Conservation (phyloP, 2,888 invertebrate species). For the Drosophila pseudotakahashii region DNA sequence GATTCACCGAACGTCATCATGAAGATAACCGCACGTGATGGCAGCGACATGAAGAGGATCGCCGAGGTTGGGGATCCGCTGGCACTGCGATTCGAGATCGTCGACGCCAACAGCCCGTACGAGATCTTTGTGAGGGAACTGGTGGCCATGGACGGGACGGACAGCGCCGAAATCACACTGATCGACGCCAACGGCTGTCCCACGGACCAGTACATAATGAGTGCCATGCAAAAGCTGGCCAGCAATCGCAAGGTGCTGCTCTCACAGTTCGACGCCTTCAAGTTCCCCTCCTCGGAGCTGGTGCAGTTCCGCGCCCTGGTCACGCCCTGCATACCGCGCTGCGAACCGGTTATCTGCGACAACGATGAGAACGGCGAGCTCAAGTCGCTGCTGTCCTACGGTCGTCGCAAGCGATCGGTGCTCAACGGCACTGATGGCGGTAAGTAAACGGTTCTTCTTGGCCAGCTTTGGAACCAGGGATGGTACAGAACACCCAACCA, state of each 20-base stretch:
- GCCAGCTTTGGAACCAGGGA: slow-evolving; percentile 31
- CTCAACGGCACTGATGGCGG: slow-evolving; percentile 84
- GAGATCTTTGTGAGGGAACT: slow-evolving; percentile 97
- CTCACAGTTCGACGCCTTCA: slow-evolving; percentile 97
- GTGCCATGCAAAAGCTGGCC: slow-evolving; percentile 94
- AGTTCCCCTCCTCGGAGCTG: slow-evolving; percentile 96
- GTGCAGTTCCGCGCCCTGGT: slow-evolving; percentile 97
- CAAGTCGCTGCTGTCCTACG: slow-evolving; percentile 92
- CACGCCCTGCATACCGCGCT: slow-evolving; percentile 95
- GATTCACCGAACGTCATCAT: slow-evolving; percentile 97
- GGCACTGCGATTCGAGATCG: slow-evolving; percentile 94
- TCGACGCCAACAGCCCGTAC: slow-evolving; percentile 95
- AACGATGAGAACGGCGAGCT: slow-evolving; percentile 92
- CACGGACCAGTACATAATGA: slow-evolving; percentile 97
- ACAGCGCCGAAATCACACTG: slow-evolving; percentile 95
- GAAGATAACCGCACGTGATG: slow-evolving; percentile 94
- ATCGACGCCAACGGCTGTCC: slow-evolving; percentile 97
- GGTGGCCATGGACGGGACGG: slow-evolving; percentile 97
- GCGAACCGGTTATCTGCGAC: slow-evolving; percentile 95
- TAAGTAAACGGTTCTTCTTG: slow-evolving; percentile 66
- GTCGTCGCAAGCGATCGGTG: slow-evolving; percentile 89
- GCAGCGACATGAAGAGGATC: slow-evolving; percentile 92
- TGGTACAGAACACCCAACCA: slow-evolving; percentile 9
- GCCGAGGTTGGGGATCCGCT: slow-evolving; percentile 96
- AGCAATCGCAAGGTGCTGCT: slow-evolving; percentile 92